These are phyloP conservation scores for Tethea ocularis DNA, from an alignment of 2,888 invertebrate species.

Conservation along the genomic window DNA sequence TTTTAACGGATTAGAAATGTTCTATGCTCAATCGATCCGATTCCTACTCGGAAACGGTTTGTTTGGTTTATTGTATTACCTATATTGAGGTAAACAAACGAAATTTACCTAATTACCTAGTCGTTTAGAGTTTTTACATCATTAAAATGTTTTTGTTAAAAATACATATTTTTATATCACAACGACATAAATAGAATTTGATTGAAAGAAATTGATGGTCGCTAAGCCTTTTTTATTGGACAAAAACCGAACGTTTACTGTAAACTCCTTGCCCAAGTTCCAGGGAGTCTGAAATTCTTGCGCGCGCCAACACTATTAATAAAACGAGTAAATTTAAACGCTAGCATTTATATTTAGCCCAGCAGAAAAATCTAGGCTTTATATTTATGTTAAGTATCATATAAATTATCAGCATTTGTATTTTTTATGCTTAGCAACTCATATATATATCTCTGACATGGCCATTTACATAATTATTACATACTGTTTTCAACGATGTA, in stretches of 20 bases:
- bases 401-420: conserved; percentile 22
- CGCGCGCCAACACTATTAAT: conserved; percentile 39
- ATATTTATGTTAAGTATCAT: conserved; percentile 28
- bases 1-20: too few species aligned
- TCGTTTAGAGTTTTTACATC: too few species aligned
- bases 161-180: conserved; percentile 33
- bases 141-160: too few species aligned
- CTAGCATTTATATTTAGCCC: conserved; percentile 11
- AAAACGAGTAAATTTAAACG: conserved; percentile 27
- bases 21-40: too few species aligned
- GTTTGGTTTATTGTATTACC: too few species aligned
- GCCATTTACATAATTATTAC: not conserved
- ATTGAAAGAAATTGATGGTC: too few species aligned
- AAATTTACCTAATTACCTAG: too few species aligned
- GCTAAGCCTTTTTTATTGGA: conserved; percentile 41
- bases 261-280: conserved; percentile 35
- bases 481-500: not conserved
- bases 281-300: conserved; percentile 42
- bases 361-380: conserved; percentile 26
- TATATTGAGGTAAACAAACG: conserved; percentile 10
- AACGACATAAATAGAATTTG: conserved; percentile 48
- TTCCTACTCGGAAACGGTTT: too few species aligned
- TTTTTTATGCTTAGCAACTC: conserved; percentile 1
- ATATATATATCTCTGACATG: not conserved
- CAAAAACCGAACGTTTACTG: conserved; percentile 36